phyloP scores from a whole-genome alignment of 2,888 invertebrate genomes.

The Calameuta filiformis region DNA sequence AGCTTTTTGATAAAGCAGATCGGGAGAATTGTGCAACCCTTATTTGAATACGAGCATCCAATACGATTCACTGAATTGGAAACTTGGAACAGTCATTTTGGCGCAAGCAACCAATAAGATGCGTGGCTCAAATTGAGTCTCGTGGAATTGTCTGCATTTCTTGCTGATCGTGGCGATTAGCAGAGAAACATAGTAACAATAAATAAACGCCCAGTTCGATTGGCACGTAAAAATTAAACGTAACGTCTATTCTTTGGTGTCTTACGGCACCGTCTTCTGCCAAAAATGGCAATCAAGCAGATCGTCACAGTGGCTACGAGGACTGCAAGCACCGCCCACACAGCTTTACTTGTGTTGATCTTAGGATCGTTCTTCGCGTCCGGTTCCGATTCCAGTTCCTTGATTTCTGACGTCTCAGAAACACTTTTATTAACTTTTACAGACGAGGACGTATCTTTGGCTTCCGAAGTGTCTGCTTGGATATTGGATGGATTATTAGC shows the following conservation, averaged over 20 bases:
- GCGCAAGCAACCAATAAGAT: background rate
- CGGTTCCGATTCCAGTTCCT: background rate
- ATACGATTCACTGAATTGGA: background rate
- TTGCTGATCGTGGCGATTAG: background rate
- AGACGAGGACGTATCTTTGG: background rate
- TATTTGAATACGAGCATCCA: background rate
- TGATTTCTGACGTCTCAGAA: background rate
- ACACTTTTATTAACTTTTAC: background rate
- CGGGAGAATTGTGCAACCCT: background rate
- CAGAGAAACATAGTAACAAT: background rate
- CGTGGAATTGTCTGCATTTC: background rate
- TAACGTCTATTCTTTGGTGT: constrained; percentile 61
- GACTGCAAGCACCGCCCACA: constrained; percentile 55
- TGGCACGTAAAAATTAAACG: constrained; percentile 35
- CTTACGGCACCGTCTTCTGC: constrained; percentile 54
- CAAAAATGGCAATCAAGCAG: constrained; percentile 57
- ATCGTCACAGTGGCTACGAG: constrained; percentile 53
- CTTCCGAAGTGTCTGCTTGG: background rate
- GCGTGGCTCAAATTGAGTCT: background rate
- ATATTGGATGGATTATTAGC: background rate
- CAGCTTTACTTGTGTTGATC: constrained; percentile 52
- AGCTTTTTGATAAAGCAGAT: background rate
- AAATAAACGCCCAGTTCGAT: background rate
- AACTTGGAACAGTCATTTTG: background rate
- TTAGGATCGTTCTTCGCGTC: constrained; percentile 34